Conservation (phyloP, 2,797 vertebrate genomes). For the Sternarchorhynchus goeldii region DNA sequence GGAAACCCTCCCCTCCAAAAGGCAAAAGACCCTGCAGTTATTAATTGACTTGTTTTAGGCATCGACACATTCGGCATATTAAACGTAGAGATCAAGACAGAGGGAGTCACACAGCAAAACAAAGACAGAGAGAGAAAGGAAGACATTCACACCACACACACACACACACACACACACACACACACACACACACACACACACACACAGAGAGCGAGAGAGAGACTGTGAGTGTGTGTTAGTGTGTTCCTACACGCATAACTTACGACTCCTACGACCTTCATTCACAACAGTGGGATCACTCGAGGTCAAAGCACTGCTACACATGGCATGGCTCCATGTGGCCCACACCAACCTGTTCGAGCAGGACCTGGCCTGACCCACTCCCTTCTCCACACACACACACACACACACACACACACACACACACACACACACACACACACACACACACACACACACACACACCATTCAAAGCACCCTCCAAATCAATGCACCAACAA, state of each 20-base stretch:
- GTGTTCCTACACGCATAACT: slow-evolving; percentile 11
- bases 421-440: neutral
- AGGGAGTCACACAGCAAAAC: too few species aligned
- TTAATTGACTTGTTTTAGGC: slow-evolving; percentile 9
- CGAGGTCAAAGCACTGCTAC: slow-evolving; percentile 9
- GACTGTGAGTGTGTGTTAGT: neutral
- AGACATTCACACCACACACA: too few species aligned
- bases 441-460: slow-evolving; percentile 12
- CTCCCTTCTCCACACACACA: neutral
- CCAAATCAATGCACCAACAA: slow-evolving; percentile 11
- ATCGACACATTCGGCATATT: neutral
- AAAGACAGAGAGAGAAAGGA: too few species aligned
- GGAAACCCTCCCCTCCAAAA: slow-evolving; percentile 15
- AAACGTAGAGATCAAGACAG: neutral
- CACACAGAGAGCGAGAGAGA: neutral
- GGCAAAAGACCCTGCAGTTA: slow-evolving; percentile 20
- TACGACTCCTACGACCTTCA: neutral
- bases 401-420: neutral
- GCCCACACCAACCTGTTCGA: slow-evolving; percentile 26
- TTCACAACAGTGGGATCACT: slow-evolving; percentile 11
- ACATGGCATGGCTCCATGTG: slow-evolving; percentile 28
- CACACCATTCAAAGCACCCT: neutral
- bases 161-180: neutral
- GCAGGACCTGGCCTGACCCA: slow-evolving; percentile 30
- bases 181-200: neutral